Percentiles rank a stretch among this genome's conserved stretches.
phyloP scores from a whole-genome alignment of 2,113 vertebrate genomes.

The Osmerus mordax region DNA sequence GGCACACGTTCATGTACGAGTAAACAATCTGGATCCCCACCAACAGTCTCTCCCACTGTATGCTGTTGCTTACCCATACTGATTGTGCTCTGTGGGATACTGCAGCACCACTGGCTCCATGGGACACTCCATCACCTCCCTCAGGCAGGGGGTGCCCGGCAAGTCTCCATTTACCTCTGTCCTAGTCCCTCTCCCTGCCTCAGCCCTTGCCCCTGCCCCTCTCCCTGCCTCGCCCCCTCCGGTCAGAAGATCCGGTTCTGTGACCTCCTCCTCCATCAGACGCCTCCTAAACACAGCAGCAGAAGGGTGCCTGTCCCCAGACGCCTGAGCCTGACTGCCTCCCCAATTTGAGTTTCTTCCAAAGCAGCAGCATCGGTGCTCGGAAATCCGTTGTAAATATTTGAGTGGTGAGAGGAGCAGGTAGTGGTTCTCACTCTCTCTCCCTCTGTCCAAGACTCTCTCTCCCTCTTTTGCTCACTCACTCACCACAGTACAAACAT shows the following conservation, averaged over 20 bases:
- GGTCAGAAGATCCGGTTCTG: constrained; percentile 45
- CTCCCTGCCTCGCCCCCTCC: constrained; percentile 18
- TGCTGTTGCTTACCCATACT: constrained; percentile 67
- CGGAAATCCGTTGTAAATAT: constrained; percentile 58
- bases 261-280: constrained; percentile 72
- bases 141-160: constrained; percentile 56
- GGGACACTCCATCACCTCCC: constrained; percentile 48
- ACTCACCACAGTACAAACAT: constrained; percentile 49
- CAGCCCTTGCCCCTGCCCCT: constrained; percentile 31
- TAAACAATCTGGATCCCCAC: no score
- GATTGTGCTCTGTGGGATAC: constrained; percentile 53
- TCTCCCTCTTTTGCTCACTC: constrained; percentile 33
- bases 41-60: constrained; percentile 1
- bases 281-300: constrained; percentile 33
- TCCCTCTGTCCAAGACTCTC: constrained; percentile 22
- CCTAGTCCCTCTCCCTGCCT: constrained; percentile 23
- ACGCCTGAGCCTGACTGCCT: constrained; percentile 56
- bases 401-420: constrained; percentile 64
- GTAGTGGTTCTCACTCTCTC: constrained; percentile 53
- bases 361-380: constrained; percentile 61
- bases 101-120: constrained; percentile 58
- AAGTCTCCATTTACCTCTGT: constrained; percentile 58
- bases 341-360: constrained; percentile 57
- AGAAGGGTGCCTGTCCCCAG: constrained; percentile 43
- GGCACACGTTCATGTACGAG: no score